Percentiles rank a stretch among this genome's conserved stretches.
phyloP scores from a whole-genome alignment of 1,140 invertebrate species.

The Araneus ventricosus region DNA sequence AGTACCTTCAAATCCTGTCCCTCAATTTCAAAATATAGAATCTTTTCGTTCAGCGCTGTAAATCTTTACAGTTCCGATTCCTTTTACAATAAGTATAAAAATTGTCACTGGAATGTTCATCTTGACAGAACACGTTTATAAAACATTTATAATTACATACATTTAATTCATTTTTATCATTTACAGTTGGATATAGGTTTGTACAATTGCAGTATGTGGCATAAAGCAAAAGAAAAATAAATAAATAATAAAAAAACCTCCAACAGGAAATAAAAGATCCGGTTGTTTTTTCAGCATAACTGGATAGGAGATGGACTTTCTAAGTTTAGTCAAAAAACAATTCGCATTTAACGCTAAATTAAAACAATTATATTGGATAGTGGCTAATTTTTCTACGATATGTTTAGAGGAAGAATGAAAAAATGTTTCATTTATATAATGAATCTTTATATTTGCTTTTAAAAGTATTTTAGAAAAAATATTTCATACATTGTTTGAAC shows the following conservation, averaged over 20 bases:
- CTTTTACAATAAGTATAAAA: constrained; percentile 26
- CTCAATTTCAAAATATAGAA: not conserved
- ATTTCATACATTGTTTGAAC: too few species aligned
- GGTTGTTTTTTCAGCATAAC: too few species aligned
- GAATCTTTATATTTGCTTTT: too few species aligned
- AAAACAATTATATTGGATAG: too few species aligned
- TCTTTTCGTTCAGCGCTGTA: not conserved
- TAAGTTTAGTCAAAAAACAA: too few species aligned
- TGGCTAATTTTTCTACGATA: not conserved
- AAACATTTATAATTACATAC: constrained; percentile 21
- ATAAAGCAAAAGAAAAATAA: not conserved
- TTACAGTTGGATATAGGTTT: not conserved
- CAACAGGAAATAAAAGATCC: too few species aligned
- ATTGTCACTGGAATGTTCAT: constrained; percentile 1
- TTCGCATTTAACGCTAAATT: too few species aligned
- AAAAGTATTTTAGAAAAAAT: too few species aligned
- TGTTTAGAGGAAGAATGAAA: not conserved
- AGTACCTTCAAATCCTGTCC: not conserved
- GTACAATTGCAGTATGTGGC: not conserved
- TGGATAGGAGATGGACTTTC: too few species aligned
- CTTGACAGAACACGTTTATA: not conserved
- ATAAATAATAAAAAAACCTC: too few species aligned
- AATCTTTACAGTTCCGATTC: not conserved
- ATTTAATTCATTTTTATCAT: not conserved
- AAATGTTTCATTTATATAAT: too few species aligned